Percentiles rank a stretch among this genome's conserved stretches.
Evolutionary conservation across 2,888 invertebrate species (phyloP).

Genomic region (Orthonychiurus folsomi): DNA sequence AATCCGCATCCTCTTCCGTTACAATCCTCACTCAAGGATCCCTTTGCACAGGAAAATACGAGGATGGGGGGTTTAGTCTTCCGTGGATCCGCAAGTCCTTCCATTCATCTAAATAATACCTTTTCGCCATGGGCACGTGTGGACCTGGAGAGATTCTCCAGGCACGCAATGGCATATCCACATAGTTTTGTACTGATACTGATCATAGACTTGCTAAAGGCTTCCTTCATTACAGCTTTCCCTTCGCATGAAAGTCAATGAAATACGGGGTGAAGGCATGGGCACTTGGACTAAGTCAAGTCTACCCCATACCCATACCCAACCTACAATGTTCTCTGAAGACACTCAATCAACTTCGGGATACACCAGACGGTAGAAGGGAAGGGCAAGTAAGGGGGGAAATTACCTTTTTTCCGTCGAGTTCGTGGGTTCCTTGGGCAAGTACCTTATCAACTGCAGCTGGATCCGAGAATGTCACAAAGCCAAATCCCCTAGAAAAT

Average conservation of each 20-base stretch:
- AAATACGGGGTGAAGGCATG: no score
- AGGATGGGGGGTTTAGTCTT: no score
- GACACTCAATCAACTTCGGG: constrained; percentile 3
- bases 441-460: constrained; percentile 98
- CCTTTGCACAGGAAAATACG: no score
- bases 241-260: neutral
- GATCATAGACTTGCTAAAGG: neutral
- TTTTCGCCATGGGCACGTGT: no score
- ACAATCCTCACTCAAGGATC: no score
- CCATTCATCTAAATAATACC: neutral
- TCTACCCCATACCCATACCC: neutral
- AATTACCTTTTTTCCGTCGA: constrained; percentile 96
- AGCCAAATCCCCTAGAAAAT: constrained; percentile 99
- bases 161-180: neutral
- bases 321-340: neutral
- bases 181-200: neutral
- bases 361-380: neutral
- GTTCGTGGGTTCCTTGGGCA: constrained; percentile 94
- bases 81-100: no score
- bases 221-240: neutral
- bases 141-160: neutral
- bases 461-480: constrained; percentile 98
- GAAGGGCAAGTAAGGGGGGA: neutral
- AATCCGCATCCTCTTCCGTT: neutral
- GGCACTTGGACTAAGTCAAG: neutral